Evolutionary conservation across 1,140 invertebrate genomes (phyloP), one percentile per base, ranked within the genome.

Genomic region (Solenopsis invicta): DNA sequence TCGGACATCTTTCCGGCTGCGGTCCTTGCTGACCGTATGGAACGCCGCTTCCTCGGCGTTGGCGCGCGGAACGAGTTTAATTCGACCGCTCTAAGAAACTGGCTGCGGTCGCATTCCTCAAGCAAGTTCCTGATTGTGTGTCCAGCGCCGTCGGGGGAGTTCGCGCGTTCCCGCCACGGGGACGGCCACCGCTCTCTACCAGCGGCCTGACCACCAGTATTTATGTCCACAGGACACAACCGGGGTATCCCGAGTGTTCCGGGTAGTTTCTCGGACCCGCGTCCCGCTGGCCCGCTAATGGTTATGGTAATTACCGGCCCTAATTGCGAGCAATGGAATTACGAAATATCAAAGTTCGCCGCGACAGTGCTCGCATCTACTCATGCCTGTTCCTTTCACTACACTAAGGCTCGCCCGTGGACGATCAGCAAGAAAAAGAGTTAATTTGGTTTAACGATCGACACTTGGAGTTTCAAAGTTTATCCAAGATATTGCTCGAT

Each of bases 301-400:
- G 94, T 95, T 95, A 94, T 94, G 94, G 94, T 94, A 95, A 95
- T 95, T 94, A 95, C 94, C 93, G 89, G 89, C 92, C 93, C 94
- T 94, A 94, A 95, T 95, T 95, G 94, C 94, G 90, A 94, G 93
- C 94, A 95, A 94, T 95, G 94, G 93, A 95, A 95, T 95, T 95
- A 94, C 94, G 93, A 95, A 95, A 95, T 95, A 95, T 94, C 94
- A 95, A 95, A 95, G 94, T 94, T 94, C 91, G 90, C 88, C 80
- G 88, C 90, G 88, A 86, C 82, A 74, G 66, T 85, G 84, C 41
- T 74, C 85, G 69, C 88, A 88, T 90, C 50, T 74, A 34, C 91
- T 88, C 91, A 59, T 41, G 56, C 45, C 34, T n/a, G 77, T 61
- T 91, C 84, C 87, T 91, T 88, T 34, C 52, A 16, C 41, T 76